Evolutionary conservation across 2,797 vertebrate genomes (phyloP).

Genomic region (Rhincodon typus): DNA sequence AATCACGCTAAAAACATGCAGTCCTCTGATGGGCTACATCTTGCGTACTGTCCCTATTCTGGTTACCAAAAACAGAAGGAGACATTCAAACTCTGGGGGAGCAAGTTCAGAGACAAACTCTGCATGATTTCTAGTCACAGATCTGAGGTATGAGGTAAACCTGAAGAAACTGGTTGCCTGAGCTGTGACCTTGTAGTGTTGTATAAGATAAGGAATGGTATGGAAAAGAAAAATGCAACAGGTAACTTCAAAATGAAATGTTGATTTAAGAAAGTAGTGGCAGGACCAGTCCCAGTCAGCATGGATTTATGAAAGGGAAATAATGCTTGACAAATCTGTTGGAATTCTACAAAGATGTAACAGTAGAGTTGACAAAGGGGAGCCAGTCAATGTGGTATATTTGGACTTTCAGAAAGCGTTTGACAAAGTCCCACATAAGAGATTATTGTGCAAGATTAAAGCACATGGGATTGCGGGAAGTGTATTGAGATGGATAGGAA

Average conservation of each 20-base stretch:
- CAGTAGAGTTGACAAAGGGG: no score
- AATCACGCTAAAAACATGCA: neutral
- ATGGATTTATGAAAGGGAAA: no score
- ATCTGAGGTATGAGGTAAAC: neutral
- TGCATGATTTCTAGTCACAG: neutral
- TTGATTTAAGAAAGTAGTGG: no score
- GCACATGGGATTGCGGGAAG: no score
- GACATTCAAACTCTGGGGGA: neutral
- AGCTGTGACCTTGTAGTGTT: neutral
- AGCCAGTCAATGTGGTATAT: no score
- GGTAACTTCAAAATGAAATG: neutral
- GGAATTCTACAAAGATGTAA: no score
- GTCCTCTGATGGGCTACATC: neutral
- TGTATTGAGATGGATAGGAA: no score
- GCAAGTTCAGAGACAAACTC: neutral
- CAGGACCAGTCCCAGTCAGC: no score
- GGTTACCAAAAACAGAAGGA: neutral
- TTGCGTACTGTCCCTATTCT: neutral
- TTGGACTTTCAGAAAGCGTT: no score
- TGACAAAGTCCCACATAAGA: no score
- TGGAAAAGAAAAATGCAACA: neutral
- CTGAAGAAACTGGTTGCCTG: neutral
- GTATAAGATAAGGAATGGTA: neutral
- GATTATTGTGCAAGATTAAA: no score
- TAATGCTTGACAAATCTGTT: no score